Conservation (phyloP, 2,888 invertebrate species). For the Diachrysia chrysitis region DNA sequence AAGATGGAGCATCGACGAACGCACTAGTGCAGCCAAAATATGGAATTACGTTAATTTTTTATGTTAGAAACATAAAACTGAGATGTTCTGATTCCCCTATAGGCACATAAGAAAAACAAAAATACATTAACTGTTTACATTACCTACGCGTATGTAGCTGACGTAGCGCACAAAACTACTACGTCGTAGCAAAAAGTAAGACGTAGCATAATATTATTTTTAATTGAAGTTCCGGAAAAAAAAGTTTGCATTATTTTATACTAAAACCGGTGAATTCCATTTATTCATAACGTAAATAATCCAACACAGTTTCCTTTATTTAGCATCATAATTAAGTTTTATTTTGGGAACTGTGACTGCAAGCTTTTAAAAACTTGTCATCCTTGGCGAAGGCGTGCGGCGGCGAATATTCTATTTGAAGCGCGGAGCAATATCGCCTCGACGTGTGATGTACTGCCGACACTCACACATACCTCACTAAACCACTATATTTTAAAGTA, state of each 20-base stretch:
- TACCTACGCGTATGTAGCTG: neutral
- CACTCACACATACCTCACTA: neutral
- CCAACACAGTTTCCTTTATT: neutral
- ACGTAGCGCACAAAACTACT: neutral
- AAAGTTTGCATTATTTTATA: neutral
- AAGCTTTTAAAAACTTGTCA: conserved; percentile 14
- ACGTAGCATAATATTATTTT: neutral
- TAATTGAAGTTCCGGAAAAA: neutral
- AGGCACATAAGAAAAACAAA: neutral
- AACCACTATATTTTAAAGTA: neutral
- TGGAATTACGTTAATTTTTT: too few species aligned
- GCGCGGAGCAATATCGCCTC: conserved; percentile 27
- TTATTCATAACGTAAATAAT: neutral
- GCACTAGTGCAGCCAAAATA: too few species aligned
- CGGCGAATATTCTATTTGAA: conserved; percentile 26
- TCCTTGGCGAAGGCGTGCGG: conserved; percentile 9
- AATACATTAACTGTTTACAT: neutral
- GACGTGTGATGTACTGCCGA: conserved; percentile 12
- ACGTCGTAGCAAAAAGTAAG: neutral
- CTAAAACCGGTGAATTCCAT: neutral
- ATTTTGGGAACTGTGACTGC: neutral
- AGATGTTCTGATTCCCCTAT: too few species aligned
- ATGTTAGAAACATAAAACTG: too few species aligned
- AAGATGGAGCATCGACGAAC: neutral
- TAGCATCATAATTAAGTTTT: neutral